Base-by-base conservation (phyloP, 1,140 invertebrate species). In the Carcinoscorpius rotundicauda region DNA sequence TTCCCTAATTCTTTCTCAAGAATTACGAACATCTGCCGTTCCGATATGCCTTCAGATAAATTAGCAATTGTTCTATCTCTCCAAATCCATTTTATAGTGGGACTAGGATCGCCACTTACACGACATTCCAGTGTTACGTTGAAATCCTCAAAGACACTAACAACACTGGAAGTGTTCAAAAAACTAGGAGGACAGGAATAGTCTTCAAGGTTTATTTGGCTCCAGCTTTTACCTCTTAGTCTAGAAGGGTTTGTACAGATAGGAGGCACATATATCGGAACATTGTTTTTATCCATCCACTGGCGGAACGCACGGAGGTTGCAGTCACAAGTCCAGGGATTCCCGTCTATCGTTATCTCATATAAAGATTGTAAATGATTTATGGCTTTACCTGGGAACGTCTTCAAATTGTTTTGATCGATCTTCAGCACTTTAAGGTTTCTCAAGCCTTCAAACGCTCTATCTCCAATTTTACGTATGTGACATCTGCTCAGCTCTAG, bases 271-370 rank as follows among this genome's bases (percentile, higher is more conserved):
- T 86, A 82, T 29, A 29, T 29, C 4, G 91, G 88, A 50, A 94
- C 83, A 71, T 93, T 93, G 68, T 88, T 84, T 66, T 86, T 82
- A 5, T 85, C 83, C 51, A 96, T 76, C 91, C 91, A 94, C 68
- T 87, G 79, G 72, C 92, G 91, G 64, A 90, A 82, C 63, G 87
- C 85, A 48, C 89, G 78, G 62, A 94, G 74, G n/a, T 87, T 83
- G 74, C 91, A 96, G 73, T 95, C 90, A 72, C 92, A 96, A 51
- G 85, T 81, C 91, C 91, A 94, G 0, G 88, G 89, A 78, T 96
- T 96, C 63, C 91, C 89, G 68, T 94, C 89, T 9, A 72, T 60
- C 3, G 70, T 64, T 64, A 94, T 85, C 55, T 87, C 88, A 71
- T 88, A 86, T 4, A 94, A 76, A 59, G 81, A 82, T 49, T 79